A percentile compares a stretch with the other conserved stretches of the same genome.
These are phyloP conservation scores for Drymonia ruficornis DNA, from an alignment of 2,888 invertebrate species.

Conservation along the genomic window DNA sequence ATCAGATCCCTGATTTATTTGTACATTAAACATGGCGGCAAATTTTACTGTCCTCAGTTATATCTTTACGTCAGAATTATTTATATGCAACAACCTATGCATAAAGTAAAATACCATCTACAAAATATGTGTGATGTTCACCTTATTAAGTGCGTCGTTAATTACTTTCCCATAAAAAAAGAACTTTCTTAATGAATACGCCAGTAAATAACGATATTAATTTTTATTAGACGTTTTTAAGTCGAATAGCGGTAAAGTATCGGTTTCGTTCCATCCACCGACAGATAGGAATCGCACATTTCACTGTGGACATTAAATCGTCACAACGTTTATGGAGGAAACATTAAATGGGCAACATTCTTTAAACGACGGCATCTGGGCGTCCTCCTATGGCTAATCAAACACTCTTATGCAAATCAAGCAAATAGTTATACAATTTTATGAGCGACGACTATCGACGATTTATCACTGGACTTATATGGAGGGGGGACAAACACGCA, in stretches of 20 bases:
- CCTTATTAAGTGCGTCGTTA: conserved; percentile 54
- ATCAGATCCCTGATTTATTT: conserved; percentile 20
- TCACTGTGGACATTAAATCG: conserved; percentile 57
- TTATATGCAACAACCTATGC: conserved; percentile 9
- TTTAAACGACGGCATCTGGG: conserved; percentile 50
- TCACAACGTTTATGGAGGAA: conserved; percentile 62
- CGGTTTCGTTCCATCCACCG: conserved; percentile 55
- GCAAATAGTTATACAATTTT: conserved; percentile 68
- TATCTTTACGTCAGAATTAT: conserved; percentile 8
- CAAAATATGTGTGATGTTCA: conserved; percentile 33
- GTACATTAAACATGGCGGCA: background rate
- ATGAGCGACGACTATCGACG: conserved; percentile 60
- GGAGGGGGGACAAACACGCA: conserved; percentile 49
- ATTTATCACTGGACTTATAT: conserved; percentile 66
- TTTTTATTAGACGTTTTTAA: conserved; percentile 68
- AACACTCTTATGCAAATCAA: conserved; percentile 74
- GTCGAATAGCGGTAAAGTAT: conserved; percentile 66
- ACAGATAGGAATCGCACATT: conserved; percentile 61
- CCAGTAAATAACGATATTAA: conserved; percentile 63
- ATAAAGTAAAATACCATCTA: conserved; percentile 18
- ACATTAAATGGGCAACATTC: conserved; percentile 69
- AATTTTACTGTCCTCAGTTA: conserved; percentile 9
- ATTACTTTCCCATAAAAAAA: conserved; percentile 55
- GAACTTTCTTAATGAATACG: conserved; percentile 52
- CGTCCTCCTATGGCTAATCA: conserved; percentile 62